Evolutionary conservation across 2,797 vertebrate genomes (phyloP).

Genomic region (Mus minutoides): DNA sequence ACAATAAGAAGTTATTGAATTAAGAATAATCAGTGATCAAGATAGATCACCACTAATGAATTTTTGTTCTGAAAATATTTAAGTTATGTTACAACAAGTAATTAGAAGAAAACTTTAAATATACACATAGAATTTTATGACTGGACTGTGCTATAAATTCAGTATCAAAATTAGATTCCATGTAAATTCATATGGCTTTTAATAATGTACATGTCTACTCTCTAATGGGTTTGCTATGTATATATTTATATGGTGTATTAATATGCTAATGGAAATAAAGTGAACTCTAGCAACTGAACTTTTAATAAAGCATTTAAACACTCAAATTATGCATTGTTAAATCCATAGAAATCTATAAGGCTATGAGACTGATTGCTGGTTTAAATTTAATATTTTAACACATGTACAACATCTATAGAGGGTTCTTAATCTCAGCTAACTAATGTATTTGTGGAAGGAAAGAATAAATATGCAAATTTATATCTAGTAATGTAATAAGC

Average conservation of each 20-base stretch:
- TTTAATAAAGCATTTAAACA: background rate
- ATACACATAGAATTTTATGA: background rate
- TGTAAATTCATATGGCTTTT: background rate
- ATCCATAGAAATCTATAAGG: background rate
- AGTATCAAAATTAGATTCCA: background rate
- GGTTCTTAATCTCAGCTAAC: constrained; percentile 25
- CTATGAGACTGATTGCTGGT: background rate
- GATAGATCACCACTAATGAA: background rate
- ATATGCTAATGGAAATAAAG: background rate
- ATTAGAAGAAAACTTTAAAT: background rate
- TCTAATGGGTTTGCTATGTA: background rate
- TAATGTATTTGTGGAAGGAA: background rate
- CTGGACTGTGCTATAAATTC: background rate
- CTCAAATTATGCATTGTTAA: constrained; percentile 5
- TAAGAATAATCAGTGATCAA: background rate
- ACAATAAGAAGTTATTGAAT: background rate
- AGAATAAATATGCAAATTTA: constrained; percentile 41
- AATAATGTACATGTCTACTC: background rate
- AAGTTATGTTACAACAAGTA: background rate
- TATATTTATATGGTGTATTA: background rate
- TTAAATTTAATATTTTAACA: background rate
- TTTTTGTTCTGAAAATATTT: background rate
- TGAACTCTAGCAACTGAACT: background rate
- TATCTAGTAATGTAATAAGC: background rate
- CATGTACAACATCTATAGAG: background rate